phyloP scores from a whole-genome alignment of 2,888 invertebrate genomes.

The Stramonita haemastoma region DNA sequence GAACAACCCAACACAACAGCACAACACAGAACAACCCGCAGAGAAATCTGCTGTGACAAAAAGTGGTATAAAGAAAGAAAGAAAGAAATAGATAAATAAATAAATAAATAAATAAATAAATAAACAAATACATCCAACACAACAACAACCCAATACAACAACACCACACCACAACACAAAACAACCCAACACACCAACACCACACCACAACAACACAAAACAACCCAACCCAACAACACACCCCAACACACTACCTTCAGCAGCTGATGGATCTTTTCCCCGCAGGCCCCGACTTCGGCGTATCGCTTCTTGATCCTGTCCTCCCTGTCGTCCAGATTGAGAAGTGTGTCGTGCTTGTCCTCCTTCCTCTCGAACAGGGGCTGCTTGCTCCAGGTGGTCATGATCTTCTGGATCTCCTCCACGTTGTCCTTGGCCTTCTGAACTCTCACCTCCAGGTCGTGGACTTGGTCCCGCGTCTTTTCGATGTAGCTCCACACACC shows the following conservation, averaged over 20 bases:
- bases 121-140: too few relatives aligned
- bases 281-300: slow-evolving; percentile 85
- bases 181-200: not conserved
- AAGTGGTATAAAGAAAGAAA: too few relatives aligned
- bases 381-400: slow-evolving; percentile 88
- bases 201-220: not conserved
- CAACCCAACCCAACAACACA: not conserved
- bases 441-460: slow-evolving; percentile 88
- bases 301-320: slow-evolving; percentile 89
- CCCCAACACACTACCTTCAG: slow-evolving; percentile 79
- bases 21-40: too few relatives aligned
- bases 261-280: slow-evolving; percentile 85
- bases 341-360: slow-evolving; percentile 88
- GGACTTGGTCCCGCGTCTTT: slow-evolving; percentile 87
- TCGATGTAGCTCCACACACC: slow-evolving; percentile 90
- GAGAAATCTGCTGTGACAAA: too few relatives aligned
- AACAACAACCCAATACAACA: too few relatives aligned
- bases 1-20: too few relatives aligned
- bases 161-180: not conserved
- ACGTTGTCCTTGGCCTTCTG: slow-evolving; percentile 91
- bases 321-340: slow-evolving; percentile 89
- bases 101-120: too few relatives aligned
- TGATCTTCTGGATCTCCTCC: slow-evolving; percentile 86
- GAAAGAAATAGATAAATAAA: too few relatives aligned
- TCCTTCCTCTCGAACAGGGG: slow-evolving; percentile 93